A percentile compares a stretch with the other conserved stretches of the same genome.
These are phyloP conservation scores for Knipowitschia caucasica DNA, from an alignment of 2,797 vertebrate species.

Conservation along the genomic window DNA sequence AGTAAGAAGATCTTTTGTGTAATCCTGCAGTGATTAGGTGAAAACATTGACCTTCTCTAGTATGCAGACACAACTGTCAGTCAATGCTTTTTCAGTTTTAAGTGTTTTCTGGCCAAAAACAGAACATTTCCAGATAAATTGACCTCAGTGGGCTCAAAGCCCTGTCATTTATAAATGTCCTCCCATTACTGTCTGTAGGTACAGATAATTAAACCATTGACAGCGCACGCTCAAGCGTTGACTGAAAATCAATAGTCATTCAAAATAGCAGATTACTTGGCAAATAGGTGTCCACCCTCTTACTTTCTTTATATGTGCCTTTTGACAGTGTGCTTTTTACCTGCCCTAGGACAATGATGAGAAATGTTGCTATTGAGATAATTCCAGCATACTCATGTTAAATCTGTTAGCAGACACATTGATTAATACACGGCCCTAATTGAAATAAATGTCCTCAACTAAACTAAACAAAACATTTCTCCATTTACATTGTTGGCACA, in stretches of 20 bases:
- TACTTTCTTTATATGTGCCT: slow-evolving; percentile 11
- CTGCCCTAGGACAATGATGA: too few relatives aligned
- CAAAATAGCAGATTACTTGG: slow-evolving; percentile 56
- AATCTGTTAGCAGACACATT: too few relatives aligned
- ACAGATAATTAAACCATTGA: slow-evolving; percentile 58
- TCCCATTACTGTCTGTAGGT: slow-evolving; percentile 42
- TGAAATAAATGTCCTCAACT: too few relatives aligned
- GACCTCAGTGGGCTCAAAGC: slow-evolving; percentile 28
- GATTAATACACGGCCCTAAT: too few relatives aligned
- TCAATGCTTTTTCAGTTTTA: slow-evolving; percentile 26
- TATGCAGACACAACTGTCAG: neutral
- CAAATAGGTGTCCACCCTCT: slow-evolving; percentile 33
- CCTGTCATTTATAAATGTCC: slow-evolving; percentile 45
- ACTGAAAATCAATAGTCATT: slow-evolving; percentile 64
- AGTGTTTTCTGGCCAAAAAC: slow-evolving; percentile 21
- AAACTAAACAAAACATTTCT: too few relatives aligned
- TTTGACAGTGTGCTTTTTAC: slow-evolving; percentile 24
- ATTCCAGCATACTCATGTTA: too few relatives aligned
- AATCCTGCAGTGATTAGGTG: neutral
- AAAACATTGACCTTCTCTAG: slow-evolving; percentile 4
- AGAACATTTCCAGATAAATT: slow-evolving; percentile 52
- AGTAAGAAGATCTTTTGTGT: neutral
- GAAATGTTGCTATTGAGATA: too few relatives aligned
- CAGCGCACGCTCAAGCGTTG: slow-evolving; percentile 39
- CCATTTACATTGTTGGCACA: neutral